These are phyloP conservation scores for honey bee (Apis mellifera) DNA, from an alignment of 1,140 invertebrate genomes.

Conservation along the genomic window Amel_HAv3.1 CM009941.2:4347001-4347500, in stretches of 20 bases:
- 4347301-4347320: background rate
- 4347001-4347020: background rate
- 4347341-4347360: background rate
- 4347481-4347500: constrained; percentile 38
- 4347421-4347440: constrained; percentile 54
- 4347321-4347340: background rate
- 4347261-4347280: no score
- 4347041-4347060: background rate
- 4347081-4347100: constrained; percentile 5
- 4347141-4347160: background rate
- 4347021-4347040: no score
- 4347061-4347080: background rate
- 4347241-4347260: no score
- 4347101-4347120: background rate
- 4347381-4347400: constrained; percentile 70
- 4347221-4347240: no score
- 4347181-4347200: background rate
- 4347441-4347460: constrained; percentile 53
- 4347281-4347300: no score
- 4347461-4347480: constrained; percentile 30
- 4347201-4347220: background rate
- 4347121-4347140: background rate
- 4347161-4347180: background rate
- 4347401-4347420: constrained; percentile 57
- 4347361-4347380: constrained; percentile 68